phyloP scores from a whole-genome alignment of 1,140 invertebrate genomes.

The Eumaeus atala region DNA sequence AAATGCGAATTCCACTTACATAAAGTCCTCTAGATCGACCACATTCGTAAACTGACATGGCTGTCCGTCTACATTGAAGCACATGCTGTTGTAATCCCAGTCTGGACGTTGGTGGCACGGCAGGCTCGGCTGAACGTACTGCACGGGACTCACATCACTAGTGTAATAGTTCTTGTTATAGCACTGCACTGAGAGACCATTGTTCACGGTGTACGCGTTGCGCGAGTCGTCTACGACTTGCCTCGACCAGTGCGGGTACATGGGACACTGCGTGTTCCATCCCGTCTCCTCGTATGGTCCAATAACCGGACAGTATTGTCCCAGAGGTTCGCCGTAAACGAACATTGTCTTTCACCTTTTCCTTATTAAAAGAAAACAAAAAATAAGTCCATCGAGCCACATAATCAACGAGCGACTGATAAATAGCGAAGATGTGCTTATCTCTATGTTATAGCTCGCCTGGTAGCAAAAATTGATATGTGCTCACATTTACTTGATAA shows the following conservation, averaged over 20 bases:
- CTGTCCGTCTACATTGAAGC: slow-evolving; percentile 76
- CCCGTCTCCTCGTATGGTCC: slow-evolving; percentile 35
- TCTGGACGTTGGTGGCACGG: slow-evolving; percentile 74
- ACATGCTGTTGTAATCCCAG: slow-evolving; percentile 77
- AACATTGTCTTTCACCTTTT: slow-evolving; percentile 36
- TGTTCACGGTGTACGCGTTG: slow-evolving; percentile 28
- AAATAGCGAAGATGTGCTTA: slow-evolving; percentile 57
- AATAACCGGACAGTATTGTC: slow-evolving; percentile 35
- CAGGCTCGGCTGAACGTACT: slow-evolving; percentile 20
- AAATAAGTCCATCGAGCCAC: slow-evolving; percentile 59
- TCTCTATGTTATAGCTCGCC: slow-evolving; percentile 47
- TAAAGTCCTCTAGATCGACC: slow-evolving; percentile 81
- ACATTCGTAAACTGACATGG: slow-evolving; percentile 77
- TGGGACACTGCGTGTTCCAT: slow-evolving; percentile 48
- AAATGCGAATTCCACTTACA: slow-evolving; percentile 71
- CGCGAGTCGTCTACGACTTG: slow-evolving; percentile 32
- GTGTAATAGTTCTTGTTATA: slow-evolving; percentile 33
- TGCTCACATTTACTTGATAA: slow-evolving; percentile 47
- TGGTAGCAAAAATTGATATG: slow-evolving; percentile 63
- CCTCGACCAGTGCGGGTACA: slow-evolving; percentile 38
- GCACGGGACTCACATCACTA: slow-evolving; percentile 27
- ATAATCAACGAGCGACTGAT: slow-evolving; percentile 65
- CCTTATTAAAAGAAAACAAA: slow-evolving; percentile 28
- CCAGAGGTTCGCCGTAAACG: slow-evolving; percentile 40
- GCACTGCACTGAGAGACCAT: slow-evolving; percentile 42